Evolutionary conservation across 2,888 invertebrate species (phyloP).

Genomic region (Tenthredo scrophulariae): DNA sequence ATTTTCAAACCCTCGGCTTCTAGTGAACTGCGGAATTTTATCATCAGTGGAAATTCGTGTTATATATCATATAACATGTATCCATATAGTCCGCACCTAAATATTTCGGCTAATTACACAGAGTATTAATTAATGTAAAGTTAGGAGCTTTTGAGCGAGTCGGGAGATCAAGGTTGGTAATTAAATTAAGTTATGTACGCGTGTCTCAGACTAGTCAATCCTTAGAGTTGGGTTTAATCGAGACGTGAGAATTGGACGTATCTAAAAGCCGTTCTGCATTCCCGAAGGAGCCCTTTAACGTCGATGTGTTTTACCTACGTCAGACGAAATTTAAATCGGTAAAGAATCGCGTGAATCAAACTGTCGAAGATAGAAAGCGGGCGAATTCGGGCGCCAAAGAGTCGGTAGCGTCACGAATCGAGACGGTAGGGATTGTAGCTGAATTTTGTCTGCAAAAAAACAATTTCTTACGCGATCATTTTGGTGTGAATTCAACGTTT

Average conservation of each 20-base stretch:
- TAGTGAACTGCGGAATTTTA: neutral
- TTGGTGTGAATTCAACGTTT: neutral
- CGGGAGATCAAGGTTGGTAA: neutral
- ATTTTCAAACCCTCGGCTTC: neutral
- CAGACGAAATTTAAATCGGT: neutral
- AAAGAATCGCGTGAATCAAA: neutral
- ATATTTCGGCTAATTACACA: neutral
- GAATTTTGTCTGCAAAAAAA: neutral
- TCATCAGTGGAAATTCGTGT: neutral
- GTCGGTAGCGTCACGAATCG: neutral
- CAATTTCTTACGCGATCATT: constrained; percentile 4
- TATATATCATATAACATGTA: neutral
- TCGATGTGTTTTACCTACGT: neutral
- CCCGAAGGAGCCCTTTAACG: neutral
- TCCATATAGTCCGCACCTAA: neutral
- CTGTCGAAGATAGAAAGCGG: neutral
- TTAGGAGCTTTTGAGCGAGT: neutral
- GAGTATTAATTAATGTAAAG: neutral
- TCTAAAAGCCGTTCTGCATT: neutral
- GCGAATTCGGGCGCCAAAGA: neutral
- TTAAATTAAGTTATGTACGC: constrained; percentile 1
- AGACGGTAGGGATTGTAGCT: neutral
- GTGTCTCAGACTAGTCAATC: neutral
- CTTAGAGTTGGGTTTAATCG: neutral
- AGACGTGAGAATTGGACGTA: neutral